Evolutionary conservation across 2,113 vertebrate species (phyloP).

Genomic region (Myiopsitta monachus): DNA sequence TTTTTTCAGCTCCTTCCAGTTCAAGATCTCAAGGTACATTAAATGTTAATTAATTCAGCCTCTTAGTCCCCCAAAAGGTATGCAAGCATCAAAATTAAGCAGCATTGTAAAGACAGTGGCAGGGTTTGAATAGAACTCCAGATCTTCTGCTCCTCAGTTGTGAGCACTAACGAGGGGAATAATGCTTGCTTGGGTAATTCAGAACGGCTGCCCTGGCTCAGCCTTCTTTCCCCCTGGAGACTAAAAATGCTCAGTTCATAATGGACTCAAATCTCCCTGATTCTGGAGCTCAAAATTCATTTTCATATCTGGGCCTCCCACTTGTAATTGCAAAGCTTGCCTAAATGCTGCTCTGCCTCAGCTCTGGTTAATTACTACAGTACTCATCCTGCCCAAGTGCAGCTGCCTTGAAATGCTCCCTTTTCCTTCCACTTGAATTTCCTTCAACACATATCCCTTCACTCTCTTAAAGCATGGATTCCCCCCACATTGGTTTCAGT

Average conservation of each 20-base stretch:
- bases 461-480: not conserved
- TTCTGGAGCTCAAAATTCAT: slow-evolving; percentile 57
- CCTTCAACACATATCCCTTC: slow-evolving; percentile 3
- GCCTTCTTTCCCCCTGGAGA: slow-evolving; percentile 1
- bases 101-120: not conserved
- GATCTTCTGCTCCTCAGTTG: not conserved
- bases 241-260: slow-evolving; percentile 43
- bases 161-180: not conserved
- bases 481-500: not conserved
- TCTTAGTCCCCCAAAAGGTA: not conserved
- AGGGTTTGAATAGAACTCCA: not conserved
- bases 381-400: slow-evolving; percentile 35
- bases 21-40: slow-evolving; percentile 6
- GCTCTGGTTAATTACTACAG: slow-evolving; percentile 45
- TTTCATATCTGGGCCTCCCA: slow-evolving; percentile 64
- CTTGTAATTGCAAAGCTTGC: slow-evolving; percentile 39
- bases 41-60: slow-evolving; percentile 43
- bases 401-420: slow-evolving; percentile 42
- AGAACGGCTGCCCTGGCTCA: slow-evolving; percentile 24
- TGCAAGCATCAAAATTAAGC: not conserved
- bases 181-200: slow-evolving; percentile 26
- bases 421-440: slow-evolving; percentile 47
- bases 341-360: slow-evolving; percentile 57
- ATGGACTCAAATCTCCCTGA: slow-evolving; percentile 47
- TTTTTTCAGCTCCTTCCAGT: slow-evolving; percentile 17